Evolutionary conservation across 1,140 invertebrate genomes (phyloP).

Genomic region (Dreissena rostriformis): DNA sequence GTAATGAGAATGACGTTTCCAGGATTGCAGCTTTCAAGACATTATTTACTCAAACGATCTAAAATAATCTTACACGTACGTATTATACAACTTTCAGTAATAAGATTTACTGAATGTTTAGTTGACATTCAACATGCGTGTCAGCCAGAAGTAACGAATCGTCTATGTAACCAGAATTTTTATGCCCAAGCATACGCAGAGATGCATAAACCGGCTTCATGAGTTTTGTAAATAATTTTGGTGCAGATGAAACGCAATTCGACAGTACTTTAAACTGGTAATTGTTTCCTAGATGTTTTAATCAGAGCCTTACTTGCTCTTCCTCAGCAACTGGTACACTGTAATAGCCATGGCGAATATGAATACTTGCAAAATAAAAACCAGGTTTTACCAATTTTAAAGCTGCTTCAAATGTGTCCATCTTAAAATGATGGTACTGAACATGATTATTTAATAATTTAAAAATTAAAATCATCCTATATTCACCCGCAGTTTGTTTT

Average conservation of each 20-base stretch:
- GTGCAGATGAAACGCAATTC: conserved; percentile 26
- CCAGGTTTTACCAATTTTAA: conserved; percentile 19
- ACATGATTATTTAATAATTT: conserved; percentile 29
- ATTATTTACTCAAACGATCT: too few species aligned
- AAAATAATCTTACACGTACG: too few species aligned
- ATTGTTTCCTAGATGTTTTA: conserved; percentile 19
- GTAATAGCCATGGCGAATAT: conserved; percentile 63
- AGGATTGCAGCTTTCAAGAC: too few species aligned
- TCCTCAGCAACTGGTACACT: conserved; percentile 17
- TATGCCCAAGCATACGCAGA: conserved; percentile 23
- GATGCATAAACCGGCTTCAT: conserved; percentile 53
- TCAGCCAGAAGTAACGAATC: conserved; percentile 6
- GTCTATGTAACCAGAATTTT: conserved; percentile 42
- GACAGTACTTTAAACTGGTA: conserved; percentile 24
- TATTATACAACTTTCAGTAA: background rate
- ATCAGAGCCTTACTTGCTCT: conserved; percentile 20
- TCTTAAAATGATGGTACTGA: conserved; percentile 36
- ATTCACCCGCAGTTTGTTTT: conserved; percentile 7
- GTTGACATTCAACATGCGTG: conserved; percentile 38
- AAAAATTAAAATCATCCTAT: background rate
- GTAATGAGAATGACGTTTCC: too few species aligned
- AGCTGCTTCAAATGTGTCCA: conserved; percentile 27
- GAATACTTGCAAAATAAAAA: conserved; percentile 53
- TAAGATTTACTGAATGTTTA: conserved; percentile 45
- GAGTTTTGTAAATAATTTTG: conserved; percentile 21